Evolutionary conservation across 2,797 vertebrate genomes (phyloP).

Genomic region (Brotula barbata): DNA sequence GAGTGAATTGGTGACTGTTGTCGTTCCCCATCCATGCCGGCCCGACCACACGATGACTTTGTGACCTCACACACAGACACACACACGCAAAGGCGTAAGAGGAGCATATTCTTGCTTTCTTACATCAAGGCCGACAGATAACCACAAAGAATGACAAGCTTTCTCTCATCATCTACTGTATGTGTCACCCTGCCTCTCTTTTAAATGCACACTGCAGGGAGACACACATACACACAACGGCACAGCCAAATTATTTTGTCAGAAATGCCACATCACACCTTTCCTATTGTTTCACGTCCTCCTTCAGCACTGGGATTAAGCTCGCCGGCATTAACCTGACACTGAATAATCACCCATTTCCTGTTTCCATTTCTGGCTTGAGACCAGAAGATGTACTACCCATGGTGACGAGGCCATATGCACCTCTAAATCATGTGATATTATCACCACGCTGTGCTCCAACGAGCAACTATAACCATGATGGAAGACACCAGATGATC

Average conservation of each 20-base stretch:
- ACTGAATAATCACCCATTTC: constrained; percentile 43
- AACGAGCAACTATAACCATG: constrained; percentile 62
- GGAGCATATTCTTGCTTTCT: constrained; percentile 13
- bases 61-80: constrained; percentile 20
- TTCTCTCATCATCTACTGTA: constrained; percentile 2
- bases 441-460: constrained; percentile 61
- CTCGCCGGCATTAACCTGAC: constrained; percentile 27
- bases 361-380: constrained; percentile 45
- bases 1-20: constrained; percentile 52
- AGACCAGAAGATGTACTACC: constrained; percentile 49
- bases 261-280: not conserved
- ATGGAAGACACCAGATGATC: constrained; percentile 70
- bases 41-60: constrained; percentile 45
- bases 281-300: constrained; percentile 3
- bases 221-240: not conserved
- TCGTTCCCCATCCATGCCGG: constrained; percentile 6
- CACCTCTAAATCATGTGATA: constrained; percentile 68
- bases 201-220: not conserved
- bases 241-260: not conserved
- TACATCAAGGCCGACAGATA: constrained; percentile 9
- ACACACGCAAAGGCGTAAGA: constrained; percentile 9
- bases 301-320: not conserved
- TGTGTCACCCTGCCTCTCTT: not conserved
- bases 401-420: constrained; percentile 61
- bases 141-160: constrained; percentile 13